These are phyloP conservation scores for Cryptoleucopteryx plumbea DNA, from an alignment of 2,113 vertebrate genomes.

Conservation along the genomic window DNA sequence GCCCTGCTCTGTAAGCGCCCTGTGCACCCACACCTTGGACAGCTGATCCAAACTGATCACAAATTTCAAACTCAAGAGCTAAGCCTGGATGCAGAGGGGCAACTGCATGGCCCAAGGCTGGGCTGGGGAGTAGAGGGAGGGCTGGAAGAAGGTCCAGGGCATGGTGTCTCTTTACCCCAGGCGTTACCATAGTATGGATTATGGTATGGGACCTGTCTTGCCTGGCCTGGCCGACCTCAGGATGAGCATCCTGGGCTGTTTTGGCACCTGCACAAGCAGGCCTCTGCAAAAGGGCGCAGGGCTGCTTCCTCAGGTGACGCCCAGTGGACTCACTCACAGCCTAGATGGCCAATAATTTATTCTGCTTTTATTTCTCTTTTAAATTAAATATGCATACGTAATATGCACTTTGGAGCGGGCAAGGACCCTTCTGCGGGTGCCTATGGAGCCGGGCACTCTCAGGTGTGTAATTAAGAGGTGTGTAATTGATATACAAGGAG, in stretches of 20 bases:
- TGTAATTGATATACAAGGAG: slow-evolving; percentile 46
- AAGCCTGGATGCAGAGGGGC: neutral
- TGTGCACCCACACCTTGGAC: rapidly evolving
- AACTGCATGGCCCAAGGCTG: neutral
- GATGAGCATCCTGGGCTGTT: neutral
- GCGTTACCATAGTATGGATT: rapidly evolving
- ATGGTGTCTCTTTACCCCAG: neutral
- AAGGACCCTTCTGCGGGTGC: slow-evolving; percentile 55
- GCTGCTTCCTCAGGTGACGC: slow-evolving; percentile 14
- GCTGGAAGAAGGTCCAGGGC: neutral
- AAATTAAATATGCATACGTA: slow-evolving; percentile 31
- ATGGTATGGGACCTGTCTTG: neutral
- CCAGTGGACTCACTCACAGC: neutral
- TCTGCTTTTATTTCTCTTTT: slow-evolving; percentile 59
- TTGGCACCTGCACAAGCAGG: neutral
- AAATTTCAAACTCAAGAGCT: neutral
- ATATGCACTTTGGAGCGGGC: slow-evolving; percentile 29
- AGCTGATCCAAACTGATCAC: neutral
- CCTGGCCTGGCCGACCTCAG: neutral
- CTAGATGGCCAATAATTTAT: slow-evolving; percentile 10
- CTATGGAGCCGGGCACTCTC: slow-evolving; percentile 27
- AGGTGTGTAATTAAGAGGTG: slow-evolving; percentile 47
- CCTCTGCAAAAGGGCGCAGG: neutral
- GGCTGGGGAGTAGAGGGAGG: too few relatives aligned
- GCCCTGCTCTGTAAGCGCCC: rapidly evolving